Conservation (phyloP, 2,113 vertebrate genomes). For the Salvelinus alpinus region DNA sequence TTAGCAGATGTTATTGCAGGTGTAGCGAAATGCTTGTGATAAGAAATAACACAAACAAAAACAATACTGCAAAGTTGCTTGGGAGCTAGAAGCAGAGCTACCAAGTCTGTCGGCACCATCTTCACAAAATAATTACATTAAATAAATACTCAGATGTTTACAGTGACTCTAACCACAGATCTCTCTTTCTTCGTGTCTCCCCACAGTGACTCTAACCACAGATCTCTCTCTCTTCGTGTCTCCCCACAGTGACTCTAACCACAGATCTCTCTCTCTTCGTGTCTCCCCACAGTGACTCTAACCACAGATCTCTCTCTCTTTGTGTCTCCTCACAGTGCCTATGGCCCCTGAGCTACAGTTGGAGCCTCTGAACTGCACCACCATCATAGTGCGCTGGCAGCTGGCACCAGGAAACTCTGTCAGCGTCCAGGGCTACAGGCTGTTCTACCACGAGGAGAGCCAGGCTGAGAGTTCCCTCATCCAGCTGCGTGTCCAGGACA, state of each 20-base stretch:
- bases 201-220: conserved; percentile 77
- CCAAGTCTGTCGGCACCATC: no score
- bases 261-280: not conserved
- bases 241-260: no score
- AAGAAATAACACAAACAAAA: no score
- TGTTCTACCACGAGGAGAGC: conserved; percentile 93
- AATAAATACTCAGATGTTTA: not conserved
- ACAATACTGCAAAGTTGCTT: no score
- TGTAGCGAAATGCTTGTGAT: no score
- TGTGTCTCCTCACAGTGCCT: conserved; percentile 75
- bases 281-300: conserved; percentile 78
- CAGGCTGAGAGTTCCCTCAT: conserved; percentile 83
- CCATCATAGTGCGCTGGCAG: conserved; percentile 87
- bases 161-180: no score
- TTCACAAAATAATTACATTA: no score
- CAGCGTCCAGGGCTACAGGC: conserved; percentile 83
- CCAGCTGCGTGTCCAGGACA: conserved; percentile 72
- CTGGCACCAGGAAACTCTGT: conserved; percentile 75
- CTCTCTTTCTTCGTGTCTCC: conserved; percentile 4
- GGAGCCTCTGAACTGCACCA: conserved; percentile 94
- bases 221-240: no score
- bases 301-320: no score
- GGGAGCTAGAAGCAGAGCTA: no score
- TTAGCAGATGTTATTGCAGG: no score
- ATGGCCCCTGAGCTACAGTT: conserved; percentile 88